Base-by-base conservation (phyloP, 2,113 vertebrate species). In the Burhinus bistriatus region DNA sequence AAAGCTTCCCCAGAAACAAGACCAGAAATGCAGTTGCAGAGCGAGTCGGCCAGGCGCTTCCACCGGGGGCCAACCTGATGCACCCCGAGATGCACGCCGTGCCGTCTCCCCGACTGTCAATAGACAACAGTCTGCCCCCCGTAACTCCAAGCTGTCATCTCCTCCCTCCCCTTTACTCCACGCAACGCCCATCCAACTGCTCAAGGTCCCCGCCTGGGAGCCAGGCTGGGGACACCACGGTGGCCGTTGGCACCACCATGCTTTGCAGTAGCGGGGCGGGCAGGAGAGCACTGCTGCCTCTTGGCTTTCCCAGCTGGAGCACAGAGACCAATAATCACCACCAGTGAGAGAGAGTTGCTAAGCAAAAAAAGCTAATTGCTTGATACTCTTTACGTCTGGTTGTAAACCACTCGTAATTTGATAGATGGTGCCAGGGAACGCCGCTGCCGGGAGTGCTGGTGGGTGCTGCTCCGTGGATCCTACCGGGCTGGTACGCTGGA, bases 181-280 rank as follows among this genome's bases (percentile, higher is more conserved):
- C 61, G 2, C 54, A 1, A 10, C 11, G 11, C 61, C 57, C 82
- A 15, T 27, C 51, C 44, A 49, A 7, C 59, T 2, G 9, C 47
- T 36, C 57, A 5, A 12, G 62, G 21, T 3, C 11, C 9, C 42
- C 62, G 7, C 5, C 12, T 3, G 10, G 29, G 25, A 51, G 54
- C 83, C 83, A 7, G 9, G 20, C 36, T 30, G 51, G 79, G 42
- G 36, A 7, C 58, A 2, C 5, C 58, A 2, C 5, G 2, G 4
- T 0, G 20, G 34, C 47, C 47, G 3, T 5, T 2, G 11, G 0
- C 40, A 9, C 12, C 30, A 1, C 26, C 0, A 4, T 3, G 57
- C 57, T 15, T 9, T 9, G 5, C 18, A 26, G 1, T 4, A 14
- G 30, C 1, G 3, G 12, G 20, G 20, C 25, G 17, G 52, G 51